Percentiles rank a stretch among this genome's conserved stretches.
Conservation (phyloP, 2,888 invertebrate species). For the Drosophila macrospina region DNA sequence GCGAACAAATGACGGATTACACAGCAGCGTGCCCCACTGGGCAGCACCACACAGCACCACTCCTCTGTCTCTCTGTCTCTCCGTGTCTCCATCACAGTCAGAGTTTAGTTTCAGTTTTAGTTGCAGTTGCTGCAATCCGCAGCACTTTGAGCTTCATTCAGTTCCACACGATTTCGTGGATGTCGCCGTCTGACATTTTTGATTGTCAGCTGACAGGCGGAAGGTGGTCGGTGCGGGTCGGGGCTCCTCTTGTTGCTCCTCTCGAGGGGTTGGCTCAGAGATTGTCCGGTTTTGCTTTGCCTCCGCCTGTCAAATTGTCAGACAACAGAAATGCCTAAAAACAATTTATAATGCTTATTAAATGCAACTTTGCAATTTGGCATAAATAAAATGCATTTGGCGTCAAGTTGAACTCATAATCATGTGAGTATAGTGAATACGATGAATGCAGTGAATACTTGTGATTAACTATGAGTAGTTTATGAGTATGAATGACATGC, state of each 20-base stretch:
- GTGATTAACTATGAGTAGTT: background rate
- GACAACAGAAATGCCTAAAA: conserved; percentile 51
- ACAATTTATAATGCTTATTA: conserved; percentile 59
- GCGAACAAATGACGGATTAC: conserved; percentile 74
- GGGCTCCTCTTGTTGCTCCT: conserved; percentile 3
- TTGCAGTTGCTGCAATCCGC: conserved; percentile 18
- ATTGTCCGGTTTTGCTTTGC: conserved; percentile 30
- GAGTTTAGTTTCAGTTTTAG: conserved; percentile 27
- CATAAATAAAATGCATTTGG: conserved; percentile 36
- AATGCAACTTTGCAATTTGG: conserved; percentile 52
- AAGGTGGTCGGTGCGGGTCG: conserved; percentile 7
- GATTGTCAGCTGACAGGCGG: conserved; percentile 71
- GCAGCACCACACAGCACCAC: conserved; percentile 1
- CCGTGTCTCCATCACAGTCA: background rate
- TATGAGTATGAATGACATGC: conserved; percentile 5
- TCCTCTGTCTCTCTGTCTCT: background rate
- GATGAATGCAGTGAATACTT: background rate
- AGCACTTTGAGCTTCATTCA: conserved; percentile 20
- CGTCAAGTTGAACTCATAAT: conserved; percentile 47
- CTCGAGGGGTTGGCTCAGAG: background rate
- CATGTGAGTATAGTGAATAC: conserved; percentile 10
- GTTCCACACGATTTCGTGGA: conserved; percentile 29
- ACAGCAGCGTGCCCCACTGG: conserved; percentile 37
- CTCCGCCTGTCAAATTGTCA: conserved; percentile 48
- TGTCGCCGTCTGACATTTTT: conserved; percentile 71